Conservation (phyloP, 2,888 invertebrate genomes). For the Himalopsyche tibetana region DNA sequence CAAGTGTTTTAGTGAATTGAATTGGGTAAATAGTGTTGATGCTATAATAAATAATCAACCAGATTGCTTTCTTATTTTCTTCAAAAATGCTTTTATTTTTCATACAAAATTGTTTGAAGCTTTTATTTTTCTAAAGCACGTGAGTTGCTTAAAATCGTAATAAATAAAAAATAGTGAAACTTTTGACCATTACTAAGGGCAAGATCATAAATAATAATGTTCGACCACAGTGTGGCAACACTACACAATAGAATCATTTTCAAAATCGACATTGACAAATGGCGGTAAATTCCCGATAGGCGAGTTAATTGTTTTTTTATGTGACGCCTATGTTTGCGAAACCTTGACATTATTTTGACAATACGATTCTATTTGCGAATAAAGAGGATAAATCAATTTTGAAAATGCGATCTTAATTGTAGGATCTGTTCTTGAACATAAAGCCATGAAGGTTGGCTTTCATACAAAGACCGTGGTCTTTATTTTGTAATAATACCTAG, state of each 20-base stretch:
- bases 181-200: neutral
- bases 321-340: conserved; percentile 7
- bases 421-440: neutral
- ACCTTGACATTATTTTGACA: conserved; percentile 44
- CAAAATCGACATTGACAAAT: conserved; percentile 61
- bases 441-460: neutral
- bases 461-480: conserved; percentile 19
- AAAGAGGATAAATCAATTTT: conserved; percentile 36
- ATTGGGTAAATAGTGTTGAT: too few relatives aligned
- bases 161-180: neutral
- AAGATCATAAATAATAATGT: conserved; percentile 11
- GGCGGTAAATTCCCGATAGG: conserved; percentile 49
- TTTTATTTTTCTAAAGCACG: neutral
- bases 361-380: conserved; percentile 44
- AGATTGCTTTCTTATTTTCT: too few relatives aligned
- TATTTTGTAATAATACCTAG: neutral
- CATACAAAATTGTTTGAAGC: neutral
- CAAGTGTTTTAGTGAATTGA: too few relatives aligned
- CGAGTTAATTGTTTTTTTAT: conserved; percentile 44
- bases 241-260: conserved; percentile 55
- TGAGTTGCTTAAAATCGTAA: too few relatives aligned
- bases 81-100: neutral
- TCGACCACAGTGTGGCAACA: conserved; percentile 43
- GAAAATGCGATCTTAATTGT: conserved; percentile 42
- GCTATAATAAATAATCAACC: too few relatives aligned